Evolutionary conservation across 1,140 invertebrate genomes (phyloP).

Genomic region (Drosophila nasuta): DNA sequence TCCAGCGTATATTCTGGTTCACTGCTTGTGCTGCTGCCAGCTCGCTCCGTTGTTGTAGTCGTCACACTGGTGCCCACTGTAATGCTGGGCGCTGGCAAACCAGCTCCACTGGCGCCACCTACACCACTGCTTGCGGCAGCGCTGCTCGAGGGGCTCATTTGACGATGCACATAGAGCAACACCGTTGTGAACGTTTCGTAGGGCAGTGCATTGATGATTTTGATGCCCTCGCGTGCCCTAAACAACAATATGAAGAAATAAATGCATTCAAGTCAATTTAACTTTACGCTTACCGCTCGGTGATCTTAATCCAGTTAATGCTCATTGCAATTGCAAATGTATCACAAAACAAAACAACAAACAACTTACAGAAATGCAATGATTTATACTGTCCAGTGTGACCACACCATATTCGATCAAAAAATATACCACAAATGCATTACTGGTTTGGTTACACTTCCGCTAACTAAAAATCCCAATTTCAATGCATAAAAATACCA

Average conservation of each 20-base stretch:
- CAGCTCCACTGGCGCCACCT: constrained; percentile 16
- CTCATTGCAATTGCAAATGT: constrained; percentile 52
- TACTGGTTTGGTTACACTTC: background rate
- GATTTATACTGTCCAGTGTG: background rate
- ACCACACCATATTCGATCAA: background rate
- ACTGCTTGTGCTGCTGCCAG: constrained; percentile 51
- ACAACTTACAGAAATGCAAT: background rate
- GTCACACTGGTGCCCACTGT: constrained; percentile 68
- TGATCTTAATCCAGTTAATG: constrained; percentile 84
- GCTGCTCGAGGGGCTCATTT: constrained; percentile 70
- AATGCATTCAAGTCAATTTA: background rate
- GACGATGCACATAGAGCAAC: constrained; percentile 80
- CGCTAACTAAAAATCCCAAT: no score
- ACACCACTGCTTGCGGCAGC: constrained; percentile 14
- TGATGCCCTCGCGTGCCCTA: constrained; percentile 83
- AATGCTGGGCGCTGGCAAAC: background rate
- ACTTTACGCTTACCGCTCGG: constrained; percentile 64
- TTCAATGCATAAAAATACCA: no score
- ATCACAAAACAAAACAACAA: background rate
- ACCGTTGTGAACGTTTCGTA: constrained; percentile 82
- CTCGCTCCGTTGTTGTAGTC: constrained; percentile 63
- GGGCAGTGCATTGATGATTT: constrained; percentile 82
- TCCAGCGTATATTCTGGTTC: constrained; percentile 78
- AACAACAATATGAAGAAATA: background rate
- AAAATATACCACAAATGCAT: background rate